Percentiles rank a stretch among this genome's conserved stretches.
Evolutionary conservation across 2,113 vertebrate species (phyloP).

Genomic region (Theristicus caerulescens): DNA sequence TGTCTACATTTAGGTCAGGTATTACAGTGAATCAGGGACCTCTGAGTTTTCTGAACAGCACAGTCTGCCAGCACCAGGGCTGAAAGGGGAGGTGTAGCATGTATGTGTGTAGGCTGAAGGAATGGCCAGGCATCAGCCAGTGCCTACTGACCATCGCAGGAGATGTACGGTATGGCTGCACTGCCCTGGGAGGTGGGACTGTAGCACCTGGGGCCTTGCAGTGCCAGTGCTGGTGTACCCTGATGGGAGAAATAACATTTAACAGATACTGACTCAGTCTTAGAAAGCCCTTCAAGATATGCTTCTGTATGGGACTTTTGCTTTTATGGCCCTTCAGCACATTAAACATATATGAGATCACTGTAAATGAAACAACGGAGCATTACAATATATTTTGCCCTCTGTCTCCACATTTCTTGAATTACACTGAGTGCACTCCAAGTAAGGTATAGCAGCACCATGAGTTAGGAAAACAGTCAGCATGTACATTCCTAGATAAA

Average conservation of each 20-base stretch:
- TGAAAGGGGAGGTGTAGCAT: background rate
- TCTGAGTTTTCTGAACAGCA: background rate
- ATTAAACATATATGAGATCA: background rate
- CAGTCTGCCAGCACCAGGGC: background rate
- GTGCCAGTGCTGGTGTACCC: background rate
- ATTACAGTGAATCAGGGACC: background rate
- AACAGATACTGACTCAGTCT: background rate
- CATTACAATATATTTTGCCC: background rate
- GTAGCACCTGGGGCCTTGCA: background rate
- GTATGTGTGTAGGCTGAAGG: background rate
- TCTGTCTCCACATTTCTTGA: background rate
- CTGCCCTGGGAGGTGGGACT: background rate
- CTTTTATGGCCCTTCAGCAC: background rate
- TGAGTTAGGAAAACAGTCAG: background rate
- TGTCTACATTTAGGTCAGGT: background rate
- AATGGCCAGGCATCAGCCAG: background rate
- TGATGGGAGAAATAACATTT: background rate
- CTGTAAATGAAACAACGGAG: background rate
- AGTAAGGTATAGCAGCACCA: background rate
- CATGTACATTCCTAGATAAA: background rate
- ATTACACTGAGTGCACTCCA: slow-evolving; percentile 2
- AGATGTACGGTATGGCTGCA: background rate
- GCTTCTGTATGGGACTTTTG: background rate
- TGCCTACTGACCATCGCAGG: background rate
- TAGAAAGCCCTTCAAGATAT: background rate